Conservation (phyloP, 1,140 invertebrate species). For the Phymorhynchus buccinoides region DNA sequence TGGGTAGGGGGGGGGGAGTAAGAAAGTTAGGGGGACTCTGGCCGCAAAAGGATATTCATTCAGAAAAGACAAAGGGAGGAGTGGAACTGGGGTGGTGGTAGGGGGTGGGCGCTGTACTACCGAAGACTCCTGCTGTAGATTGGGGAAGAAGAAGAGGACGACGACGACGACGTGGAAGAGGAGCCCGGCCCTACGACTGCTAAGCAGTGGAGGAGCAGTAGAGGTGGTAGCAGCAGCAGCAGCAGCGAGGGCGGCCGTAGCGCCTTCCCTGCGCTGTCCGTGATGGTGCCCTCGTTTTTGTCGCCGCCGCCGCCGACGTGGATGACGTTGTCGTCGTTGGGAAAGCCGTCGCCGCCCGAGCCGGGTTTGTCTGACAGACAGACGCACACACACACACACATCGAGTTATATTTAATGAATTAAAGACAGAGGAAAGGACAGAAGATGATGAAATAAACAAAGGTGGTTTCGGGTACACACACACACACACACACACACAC, state of each 20-base stretch:
- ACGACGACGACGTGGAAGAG: neutral
- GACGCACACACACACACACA: neutral
- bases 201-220: neutral
- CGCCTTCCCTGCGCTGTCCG: neutral
- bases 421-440: neutral
- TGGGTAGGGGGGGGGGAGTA: neutral
- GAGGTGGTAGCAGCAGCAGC: neutral
- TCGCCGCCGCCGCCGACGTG: slow-evolving; percentile 29
- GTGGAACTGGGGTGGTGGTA: neutral
- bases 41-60: too few relatives aligned
- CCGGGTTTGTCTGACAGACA: neutral
- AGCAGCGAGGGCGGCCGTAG: neutral
- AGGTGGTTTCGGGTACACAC: neutral
- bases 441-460: neutral
- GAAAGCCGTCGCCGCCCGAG: slow-evolving; percentile 7
- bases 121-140: too few relatives aligned
- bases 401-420: neutral
- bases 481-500: neutral
- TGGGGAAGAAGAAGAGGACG: too few relatives aligned
- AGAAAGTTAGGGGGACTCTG: too few relatives aligned
- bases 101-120: neutral
- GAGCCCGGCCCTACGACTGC: neutral
- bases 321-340: slow-evolving; percentile 26
- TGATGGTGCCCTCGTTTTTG: slow-evolving; percentile 38
- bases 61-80: too few relatives aligned